These are phyloP conservation scores for Chelonoidis abingdonii DNA, from an alignment of 2,113 vertebrate genomes.

Conservation along the genomic window DNA sequence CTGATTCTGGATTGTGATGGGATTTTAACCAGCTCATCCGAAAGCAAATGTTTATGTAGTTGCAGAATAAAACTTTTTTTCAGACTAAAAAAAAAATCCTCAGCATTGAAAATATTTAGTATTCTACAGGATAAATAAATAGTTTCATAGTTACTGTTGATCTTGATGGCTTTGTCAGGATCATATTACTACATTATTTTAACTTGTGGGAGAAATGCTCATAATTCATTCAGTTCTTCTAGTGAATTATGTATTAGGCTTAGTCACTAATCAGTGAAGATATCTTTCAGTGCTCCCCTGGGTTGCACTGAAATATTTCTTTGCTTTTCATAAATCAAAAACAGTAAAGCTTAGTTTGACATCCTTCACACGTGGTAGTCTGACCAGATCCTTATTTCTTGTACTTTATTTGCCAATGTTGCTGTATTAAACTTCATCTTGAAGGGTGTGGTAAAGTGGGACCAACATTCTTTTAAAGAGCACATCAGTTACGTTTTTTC, in stretches of 20 bases:
- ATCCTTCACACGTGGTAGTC: rapidly evolving
- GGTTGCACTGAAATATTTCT: background rate
- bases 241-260: background rate
- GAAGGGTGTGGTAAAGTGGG: background rate
- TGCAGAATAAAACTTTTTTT: background rate
- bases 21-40: background rate
- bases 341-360: background rate
- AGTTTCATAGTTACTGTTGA: background rate
- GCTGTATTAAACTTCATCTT: background rate
- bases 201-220: background rate
- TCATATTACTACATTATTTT: background rate
- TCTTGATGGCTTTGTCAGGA: background rate
- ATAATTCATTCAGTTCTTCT: background rate
- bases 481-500: background rate
- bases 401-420: background rate
- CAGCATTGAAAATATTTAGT: background rate
- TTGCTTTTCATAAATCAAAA: background rate
- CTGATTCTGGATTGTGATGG: background rate
- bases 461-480: background rate
- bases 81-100: background rate
- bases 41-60: background rate
- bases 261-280: background rate
- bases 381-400: background rate
- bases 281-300: background rate
- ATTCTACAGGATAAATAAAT: background rate